These are phyloP conservation scores for Brachyhypopomus gauderio DNA, from an alignment of 2,113 vertebrate species.

Conservation along the genomic window DNA sequence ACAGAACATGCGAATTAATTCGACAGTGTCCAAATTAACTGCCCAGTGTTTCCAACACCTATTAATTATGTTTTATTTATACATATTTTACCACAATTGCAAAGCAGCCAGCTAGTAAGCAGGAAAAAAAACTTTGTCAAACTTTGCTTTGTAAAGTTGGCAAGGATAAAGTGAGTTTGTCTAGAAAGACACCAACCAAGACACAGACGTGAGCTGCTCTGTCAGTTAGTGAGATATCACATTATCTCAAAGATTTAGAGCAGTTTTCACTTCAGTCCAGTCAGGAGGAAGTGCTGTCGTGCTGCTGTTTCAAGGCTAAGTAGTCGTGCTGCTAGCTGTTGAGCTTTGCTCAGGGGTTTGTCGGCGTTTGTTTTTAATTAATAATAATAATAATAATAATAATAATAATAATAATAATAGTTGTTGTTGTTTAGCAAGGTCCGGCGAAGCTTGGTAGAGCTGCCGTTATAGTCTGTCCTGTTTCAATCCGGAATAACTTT, in stretches of 20 bases:
- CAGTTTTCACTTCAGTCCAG: neutral
- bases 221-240: neutral
- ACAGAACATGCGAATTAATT: neutral
- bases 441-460: neutral
- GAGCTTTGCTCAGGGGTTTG: conserved; percentile 1
- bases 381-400: neutral
- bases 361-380: neutral
- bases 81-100: neutral
- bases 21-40: neutral
- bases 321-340: neutral
- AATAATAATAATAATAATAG: too few relatives aligned
- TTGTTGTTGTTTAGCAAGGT: neutral
- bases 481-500: neutral
- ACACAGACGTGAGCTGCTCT: neutral
- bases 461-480: neutral
- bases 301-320: neutral
- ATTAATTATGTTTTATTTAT: neutral
- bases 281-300: conserved; percentile 19
- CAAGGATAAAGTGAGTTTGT: neutral
- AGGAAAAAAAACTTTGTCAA: neutral
- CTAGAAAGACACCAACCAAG: neutral
- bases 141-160: neutral
- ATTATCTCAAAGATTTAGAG: neutral
- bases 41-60: neutral
- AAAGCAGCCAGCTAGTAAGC: neutral